Conservation (phyloP, 2,797 vertebrate genomes). For the Gila robusta region DNA sequence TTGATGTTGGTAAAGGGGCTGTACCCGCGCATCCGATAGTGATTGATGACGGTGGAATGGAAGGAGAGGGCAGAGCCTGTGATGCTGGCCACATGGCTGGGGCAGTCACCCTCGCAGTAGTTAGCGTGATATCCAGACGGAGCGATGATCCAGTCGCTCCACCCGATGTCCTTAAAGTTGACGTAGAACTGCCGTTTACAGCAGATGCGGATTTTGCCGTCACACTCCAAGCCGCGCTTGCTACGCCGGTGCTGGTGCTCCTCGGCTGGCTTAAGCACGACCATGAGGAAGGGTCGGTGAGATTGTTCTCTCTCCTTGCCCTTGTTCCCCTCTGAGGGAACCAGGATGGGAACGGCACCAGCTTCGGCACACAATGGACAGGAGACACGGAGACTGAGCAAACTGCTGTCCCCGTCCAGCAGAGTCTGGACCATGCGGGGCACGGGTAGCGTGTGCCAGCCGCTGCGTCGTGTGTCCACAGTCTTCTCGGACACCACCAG, state of each 20-base stretch:
- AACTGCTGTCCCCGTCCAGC: constrained; percentile 80
- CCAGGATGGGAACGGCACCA: constrained; percentile 81
- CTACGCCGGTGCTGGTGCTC: constrained; percentile 83
- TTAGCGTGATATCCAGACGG: constrained; percentile 90
- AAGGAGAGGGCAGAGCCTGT: constrained; percentile 87
- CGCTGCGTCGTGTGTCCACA: constrained; percentile 86
- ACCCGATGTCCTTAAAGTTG: constrained; percentile 93
- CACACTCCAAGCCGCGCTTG: constrained; percentile 87
- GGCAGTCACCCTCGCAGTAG: constrained; percentile 91
- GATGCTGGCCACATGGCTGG: constrained; percentile 87
- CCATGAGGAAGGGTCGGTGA: constrained; percentile 88
- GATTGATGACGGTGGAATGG: constrained; percentile 90
- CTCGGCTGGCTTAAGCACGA: constrained; percentile 83
- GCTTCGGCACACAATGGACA: constrained; percentile 85
- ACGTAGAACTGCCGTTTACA: constrained; percentile 90
- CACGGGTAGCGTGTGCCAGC: constrained; percentile 87
- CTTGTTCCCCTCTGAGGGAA: constrained; percentile 70
- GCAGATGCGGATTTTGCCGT: constrained; percentile 87
- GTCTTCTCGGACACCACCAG: constrained; percentile 84
- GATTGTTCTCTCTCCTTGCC: constrained; percentile 85
- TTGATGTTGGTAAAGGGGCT: constrained; percentile 89
- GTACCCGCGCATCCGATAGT: constrained; percentile 88
- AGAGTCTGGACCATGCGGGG: constrained; percentile 83
- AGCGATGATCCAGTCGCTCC: constrained; percentile 99
- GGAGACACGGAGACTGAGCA: constrained; percentile 82